Evolutionary conservation across 2,888 invertebrate genomes (phyloP), one percentile per base, ranked within the genome.

Genomic region (Phalangium opilio): DNA sequence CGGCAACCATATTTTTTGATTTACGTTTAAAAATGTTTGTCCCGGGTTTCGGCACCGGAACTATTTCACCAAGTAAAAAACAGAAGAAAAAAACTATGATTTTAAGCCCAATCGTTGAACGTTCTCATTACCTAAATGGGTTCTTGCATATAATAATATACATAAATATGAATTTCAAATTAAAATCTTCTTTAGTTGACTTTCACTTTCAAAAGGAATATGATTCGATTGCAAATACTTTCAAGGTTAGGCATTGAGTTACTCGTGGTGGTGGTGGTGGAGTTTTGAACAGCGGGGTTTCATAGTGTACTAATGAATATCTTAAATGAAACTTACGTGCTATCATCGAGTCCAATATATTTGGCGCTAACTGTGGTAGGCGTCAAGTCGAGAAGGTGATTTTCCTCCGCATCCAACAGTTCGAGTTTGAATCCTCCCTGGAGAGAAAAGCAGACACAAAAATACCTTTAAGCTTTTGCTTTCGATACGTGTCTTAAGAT

Each of bases 401-500:
- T 73, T 62, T 89, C 86, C 55, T 84, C 70, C 49, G 77, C 75
- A 66, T 91, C 89, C 60, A 93, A 69, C 47, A 95, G 75, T 65
- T 91, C 83, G 49, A 93, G 70, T 61, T 81, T 81, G 65, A 82
- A 90, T 44, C 91, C 91, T 55, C 93, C 93, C 91, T 91, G 67
- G 50, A 75, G 75, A 59, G 55, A 58, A 27, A 27, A 27, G 5
- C 4, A 27, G 27, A 27, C n/a, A n/a, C n/a, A n/a, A n/a, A n/a
- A n/a, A n/a, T n/a, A n/a, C n/a, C n/a, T n/a, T n/a, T n/a, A n/a
- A n/a, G n/a, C n/a, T n/a, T n/a, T n/a, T n/a, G n/a, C n/a, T n/a
- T n/a, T n/a, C n/a, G n/a, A n/a, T n/a, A n/a, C n/a, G n/a, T n/a
- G n/a, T n/a, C n/a, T n/a, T n/a, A n/a, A n/a, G n/a, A n/a, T n/a